These are phyloP conservation scores for Bubo bubo DNA, from an alignment of 2,113 vertebrate genomes.

Conservation along the genomic window DNA sequence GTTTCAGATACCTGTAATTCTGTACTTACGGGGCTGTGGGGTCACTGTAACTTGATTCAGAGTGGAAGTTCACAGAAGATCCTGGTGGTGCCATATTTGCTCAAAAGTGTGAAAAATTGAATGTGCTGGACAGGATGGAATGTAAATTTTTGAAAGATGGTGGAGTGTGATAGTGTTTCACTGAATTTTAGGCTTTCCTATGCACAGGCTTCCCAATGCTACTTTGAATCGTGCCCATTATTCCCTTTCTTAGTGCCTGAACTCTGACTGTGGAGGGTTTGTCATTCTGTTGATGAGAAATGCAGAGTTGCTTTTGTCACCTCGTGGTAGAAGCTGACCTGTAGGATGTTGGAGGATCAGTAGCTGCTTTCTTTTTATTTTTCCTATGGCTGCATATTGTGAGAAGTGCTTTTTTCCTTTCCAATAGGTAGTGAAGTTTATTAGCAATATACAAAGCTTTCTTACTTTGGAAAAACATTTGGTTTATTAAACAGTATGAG, in stretches of 20 bases:
- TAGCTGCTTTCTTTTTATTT: not conserved
- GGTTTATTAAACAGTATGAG: not conserved
- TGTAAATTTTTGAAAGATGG: not conserved
- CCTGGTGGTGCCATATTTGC: not conserved
- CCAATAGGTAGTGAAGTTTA: not conserved
- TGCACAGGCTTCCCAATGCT: not conserved
- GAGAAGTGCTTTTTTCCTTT: not conserved
- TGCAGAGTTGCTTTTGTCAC: not conserved
- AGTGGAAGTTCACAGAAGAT: not conserved
- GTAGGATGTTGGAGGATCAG: not conserved
- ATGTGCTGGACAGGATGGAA: not conserved
- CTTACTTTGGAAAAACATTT: not conserved
- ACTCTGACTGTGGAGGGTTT: not conserved
- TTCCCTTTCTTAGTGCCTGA: not conserved
- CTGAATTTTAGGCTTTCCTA: not conserved
- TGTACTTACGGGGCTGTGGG: rapidly evolving
- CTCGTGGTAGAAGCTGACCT: not conserved
- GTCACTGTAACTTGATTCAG: not conserved
- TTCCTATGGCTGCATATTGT: not conserved
- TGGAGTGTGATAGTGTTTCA: not conserved
- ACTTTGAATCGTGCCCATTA: not conserved
- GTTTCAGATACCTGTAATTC: not conserved
- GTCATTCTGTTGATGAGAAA: not conserved
- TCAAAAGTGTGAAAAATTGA: not conserved
- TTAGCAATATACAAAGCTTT: not conserved